Evolutionary conservation across 2,888 invertebrate genomes (phyloP).

Genomic region (Syrphus vitripennis): DNA sequence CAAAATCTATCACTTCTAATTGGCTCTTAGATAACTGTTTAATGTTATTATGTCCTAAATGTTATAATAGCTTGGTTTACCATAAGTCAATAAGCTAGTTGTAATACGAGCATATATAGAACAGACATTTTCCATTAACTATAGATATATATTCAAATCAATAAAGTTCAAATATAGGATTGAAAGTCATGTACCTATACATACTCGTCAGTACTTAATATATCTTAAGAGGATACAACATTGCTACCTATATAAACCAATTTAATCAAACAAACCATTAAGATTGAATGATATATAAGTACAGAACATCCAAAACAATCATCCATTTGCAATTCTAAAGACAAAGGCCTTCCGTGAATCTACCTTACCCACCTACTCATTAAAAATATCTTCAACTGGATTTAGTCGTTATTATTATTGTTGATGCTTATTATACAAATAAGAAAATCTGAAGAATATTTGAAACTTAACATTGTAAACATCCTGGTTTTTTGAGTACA

Average conservation of each 20-base stretch:
- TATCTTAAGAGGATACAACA: neutral
- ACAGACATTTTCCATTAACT: no score
- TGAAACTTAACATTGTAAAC: conserved; percentile 7
- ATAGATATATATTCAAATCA: no score
- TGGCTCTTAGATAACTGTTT: neutral
- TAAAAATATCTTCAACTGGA: neutral
- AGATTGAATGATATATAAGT: neutral
- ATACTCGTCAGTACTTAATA: no score
- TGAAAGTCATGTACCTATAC: neutral
- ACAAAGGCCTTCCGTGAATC: neutral
- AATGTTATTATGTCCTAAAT: neutral
- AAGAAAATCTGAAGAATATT: neutral
- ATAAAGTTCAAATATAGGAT: neutral
- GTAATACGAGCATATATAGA: neutral
- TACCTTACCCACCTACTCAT: neutral
- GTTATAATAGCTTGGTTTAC: neutral
- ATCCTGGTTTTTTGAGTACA: neutral
- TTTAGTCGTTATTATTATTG: neutral
- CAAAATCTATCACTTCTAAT: neutral
- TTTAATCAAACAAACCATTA: neutral
- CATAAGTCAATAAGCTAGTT: neutral
- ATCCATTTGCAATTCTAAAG: neutral
- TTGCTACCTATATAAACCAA: neutral
- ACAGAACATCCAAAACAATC: neutral
- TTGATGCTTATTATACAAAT: neutral